Conservation (phyloP, 2,113 vertebrate species). For the Piprites chloris region DNA sequence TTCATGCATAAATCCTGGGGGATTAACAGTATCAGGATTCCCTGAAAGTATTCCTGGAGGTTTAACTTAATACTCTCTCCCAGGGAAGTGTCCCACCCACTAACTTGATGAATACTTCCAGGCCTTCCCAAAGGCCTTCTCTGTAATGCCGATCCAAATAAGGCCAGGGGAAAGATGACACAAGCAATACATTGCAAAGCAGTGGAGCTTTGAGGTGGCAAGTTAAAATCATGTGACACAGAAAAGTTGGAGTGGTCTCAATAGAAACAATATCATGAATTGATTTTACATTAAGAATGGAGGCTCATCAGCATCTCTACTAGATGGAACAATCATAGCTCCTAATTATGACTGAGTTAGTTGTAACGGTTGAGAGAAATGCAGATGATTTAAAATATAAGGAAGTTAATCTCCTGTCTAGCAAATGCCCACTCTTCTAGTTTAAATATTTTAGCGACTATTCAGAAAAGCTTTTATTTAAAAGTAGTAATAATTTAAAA, state of each 20-base stretch:
- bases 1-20: constrained; percentile 13
- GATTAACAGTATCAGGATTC: not conserved
- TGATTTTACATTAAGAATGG: not conserved
- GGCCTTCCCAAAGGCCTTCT: not conserved
- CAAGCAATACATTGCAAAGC: not conserved
- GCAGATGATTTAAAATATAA: not conserved
- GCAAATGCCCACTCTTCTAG: not conserved
- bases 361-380: not conserved
- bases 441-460: not conserved
- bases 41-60: not conserved
- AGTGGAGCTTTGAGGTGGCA: not conserved
- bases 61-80: constrained; percentile 15
- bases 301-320: not conserved
- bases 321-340: not conserved
- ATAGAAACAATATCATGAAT: not conserved
- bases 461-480: not conserved
- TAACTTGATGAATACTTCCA: not conserved
- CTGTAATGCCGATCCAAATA: not conserved
- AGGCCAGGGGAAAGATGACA: not conserved
- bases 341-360: not conserved
- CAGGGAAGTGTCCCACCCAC: constrained; percentile 2
- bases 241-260: not conserved
- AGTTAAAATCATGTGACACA: not conserved
- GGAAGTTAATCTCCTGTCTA: not conserved
- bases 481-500: not conserved